Conservation (phyloP, 2,797 vertebrate genomes). For the Dallia pectoralis region DNA sequence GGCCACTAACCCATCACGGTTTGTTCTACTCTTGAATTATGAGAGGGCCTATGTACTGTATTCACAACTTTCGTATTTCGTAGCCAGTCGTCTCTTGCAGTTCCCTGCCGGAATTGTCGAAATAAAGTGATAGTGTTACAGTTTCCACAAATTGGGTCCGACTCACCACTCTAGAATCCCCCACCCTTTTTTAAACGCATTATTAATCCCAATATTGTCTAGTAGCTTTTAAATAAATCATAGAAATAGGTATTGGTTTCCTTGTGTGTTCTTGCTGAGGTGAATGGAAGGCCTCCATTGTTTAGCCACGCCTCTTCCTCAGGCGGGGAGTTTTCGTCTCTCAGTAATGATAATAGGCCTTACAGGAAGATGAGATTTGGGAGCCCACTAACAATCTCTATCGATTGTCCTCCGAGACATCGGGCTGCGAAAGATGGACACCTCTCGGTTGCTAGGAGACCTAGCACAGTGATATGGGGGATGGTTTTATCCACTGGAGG, state of each 20-base stretch:
- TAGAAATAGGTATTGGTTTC: conserved; percentile 18
- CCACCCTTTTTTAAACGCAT: not conserved
- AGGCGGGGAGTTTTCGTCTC: conserved; percentile 17
- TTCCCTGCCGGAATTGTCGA: not conserved
- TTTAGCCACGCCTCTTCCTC: conserved; percentile 13
- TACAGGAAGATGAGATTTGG: conserved; percentile 71
- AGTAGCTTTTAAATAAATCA: conserved; percentile 10
- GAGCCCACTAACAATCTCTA: conserved; percentile 69
- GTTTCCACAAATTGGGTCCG: not conserved
- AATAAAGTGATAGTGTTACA: too few relatives aligned
- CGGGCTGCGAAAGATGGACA: conserved; percentile 37
- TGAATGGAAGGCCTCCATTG: conserved; percentile 22
- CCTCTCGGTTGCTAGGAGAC: conserved; percentile 63
- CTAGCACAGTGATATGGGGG: conserved; percentile 1
- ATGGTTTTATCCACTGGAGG: not conserved
- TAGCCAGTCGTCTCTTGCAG: too few relatives aligned
- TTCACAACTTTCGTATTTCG: too few relatives aligned
- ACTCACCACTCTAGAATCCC: not conserved
- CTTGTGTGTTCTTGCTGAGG: conserved; percentile 23
- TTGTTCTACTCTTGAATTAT: too few relatives aligned
- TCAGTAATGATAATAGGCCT: conserved; percentile 60
- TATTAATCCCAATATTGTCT: not conserved
- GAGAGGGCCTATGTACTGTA: too few relatives aligned
- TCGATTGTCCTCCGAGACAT: conserved; percentile 64
- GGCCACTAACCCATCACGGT: too few relatives aligned